phyloP scores from a whole-genome alignment of 2,888 invertebrate species.

The Malachius bipustulatus region DNA sequence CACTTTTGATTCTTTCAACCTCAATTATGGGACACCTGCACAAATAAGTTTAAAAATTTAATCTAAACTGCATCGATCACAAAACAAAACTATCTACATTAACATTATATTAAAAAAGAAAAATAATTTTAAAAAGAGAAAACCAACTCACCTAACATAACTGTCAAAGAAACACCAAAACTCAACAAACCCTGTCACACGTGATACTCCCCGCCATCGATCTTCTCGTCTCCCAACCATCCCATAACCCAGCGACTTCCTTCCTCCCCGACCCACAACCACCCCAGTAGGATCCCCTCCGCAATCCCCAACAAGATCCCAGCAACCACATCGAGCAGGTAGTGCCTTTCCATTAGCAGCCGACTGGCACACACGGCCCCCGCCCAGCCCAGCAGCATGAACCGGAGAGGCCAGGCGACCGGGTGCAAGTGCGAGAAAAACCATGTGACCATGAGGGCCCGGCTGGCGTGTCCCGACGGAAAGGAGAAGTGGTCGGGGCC shows the following conservation, averaged over 20 bases:
- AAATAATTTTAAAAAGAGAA: not conserved
- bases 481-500: conserved; percentile 87
- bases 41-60: no score
- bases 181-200: conserved; percentile 42
- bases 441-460: conserved; percentile 63
- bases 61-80: no score
- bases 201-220: conserved; percentile 57
- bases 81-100: not conserved
- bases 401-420: conserved; percentile 44
- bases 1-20: no score
- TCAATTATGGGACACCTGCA: no score
- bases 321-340: conserved; percentile 69
- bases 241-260: conserved; percentile 48
- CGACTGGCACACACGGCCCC: conserved; percentile 64
- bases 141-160: no score
- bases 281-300: conserved; percentile 50
- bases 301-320: conserved; percentile 64
- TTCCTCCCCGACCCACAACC: conserved; percentile 58
- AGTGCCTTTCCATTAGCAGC: conserved; percentile 74
- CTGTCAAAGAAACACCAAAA: no score
- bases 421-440: conserved; percentile 59
- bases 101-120: not conserved
- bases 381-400: conserved; percentile 64
- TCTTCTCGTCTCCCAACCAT: conserved; percentile 53
- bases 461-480: conserved; percentile 89